Evolutionary conservation across 2,797 vertebrate species (phyloP).

Genomic region (Eutrigla gurnardus): DNA sequence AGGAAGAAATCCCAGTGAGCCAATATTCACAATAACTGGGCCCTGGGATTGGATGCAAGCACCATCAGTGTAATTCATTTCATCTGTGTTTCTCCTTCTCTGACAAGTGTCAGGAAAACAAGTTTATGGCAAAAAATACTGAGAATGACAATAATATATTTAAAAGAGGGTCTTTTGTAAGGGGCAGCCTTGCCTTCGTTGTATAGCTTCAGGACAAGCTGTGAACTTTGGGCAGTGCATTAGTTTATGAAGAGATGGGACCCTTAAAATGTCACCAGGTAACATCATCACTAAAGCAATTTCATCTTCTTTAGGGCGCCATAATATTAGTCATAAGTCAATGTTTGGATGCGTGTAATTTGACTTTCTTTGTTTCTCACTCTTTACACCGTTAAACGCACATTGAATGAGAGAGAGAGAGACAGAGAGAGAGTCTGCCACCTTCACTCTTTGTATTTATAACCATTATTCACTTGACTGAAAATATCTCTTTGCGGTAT

Average conservation of each 20-base stretch:
- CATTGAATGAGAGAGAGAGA: conserved; percentile 2
- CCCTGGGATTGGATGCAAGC: not conserved
- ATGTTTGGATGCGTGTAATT: conserved; percentile 22
- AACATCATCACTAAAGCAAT: conserved; percentile 11
- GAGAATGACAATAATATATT: not conserved
- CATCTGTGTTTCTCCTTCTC: not conserved
- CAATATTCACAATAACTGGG: not conserved
- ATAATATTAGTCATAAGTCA: conserved; percentile 24
- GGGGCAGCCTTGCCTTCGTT: conserved; percentile 21
- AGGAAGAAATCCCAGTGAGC: not conserved
- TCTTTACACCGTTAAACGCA: conserved; percentile 26
- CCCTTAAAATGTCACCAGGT: conserved; percentile 12
- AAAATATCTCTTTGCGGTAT: conserved; percentile 68
- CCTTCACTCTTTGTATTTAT: conserved; percentile 51
- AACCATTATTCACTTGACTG: conserved; percentile 60
- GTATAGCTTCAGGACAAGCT: conserved; percentile 26
- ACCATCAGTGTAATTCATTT: not conserved
- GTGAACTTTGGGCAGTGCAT: conserved; percentile 10
- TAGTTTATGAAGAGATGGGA: not conserved
- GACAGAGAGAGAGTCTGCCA: conserved; percentile 9
- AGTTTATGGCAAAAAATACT: not conserved
- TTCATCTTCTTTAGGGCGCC: conserved; percentile 9
- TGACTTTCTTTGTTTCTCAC: conserved; percentile 35
- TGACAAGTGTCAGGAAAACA: no score
- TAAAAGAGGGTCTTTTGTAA: not conserved